Percentiles rank a stretch among this genome's conserved stretches.
Conservation (phyloP, 2,888 invertebrate species). For the Lacanobia wlatinum region DNA sequence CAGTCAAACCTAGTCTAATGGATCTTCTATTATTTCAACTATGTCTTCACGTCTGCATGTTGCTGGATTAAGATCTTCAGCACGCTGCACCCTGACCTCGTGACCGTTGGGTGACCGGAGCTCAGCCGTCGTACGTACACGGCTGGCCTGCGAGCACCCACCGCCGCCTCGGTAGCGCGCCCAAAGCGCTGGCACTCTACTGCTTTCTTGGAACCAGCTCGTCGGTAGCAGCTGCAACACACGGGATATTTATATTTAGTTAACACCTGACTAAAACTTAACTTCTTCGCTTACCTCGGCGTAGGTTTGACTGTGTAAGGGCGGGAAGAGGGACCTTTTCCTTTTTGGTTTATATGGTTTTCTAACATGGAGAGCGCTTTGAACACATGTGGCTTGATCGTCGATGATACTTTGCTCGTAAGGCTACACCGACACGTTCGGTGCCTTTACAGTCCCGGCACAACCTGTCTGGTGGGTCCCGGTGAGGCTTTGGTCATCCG, state of each 20-base stretch:
- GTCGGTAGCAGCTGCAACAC: slow-evolving; percentile 15
- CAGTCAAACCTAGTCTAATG: slow-evolving; percentile 28
- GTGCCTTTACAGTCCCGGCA: neutral
- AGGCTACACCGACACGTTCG: neutral
- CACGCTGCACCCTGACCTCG: slow-evolving; percentile 7
- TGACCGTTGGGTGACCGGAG: slow-evolving; percentile 6
- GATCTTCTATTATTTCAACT: slow-evolving; percentile 2
- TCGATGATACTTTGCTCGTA: slow-evolving; percentile 1
- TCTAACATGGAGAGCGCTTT: neutral
- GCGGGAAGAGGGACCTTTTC: slow-evolving; percentile 1
- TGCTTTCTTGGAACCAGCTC: slow-evolving; percentile 14
- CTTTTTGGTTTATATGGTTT: neutral
- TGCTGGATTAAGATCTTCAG: slow-evolving; percentile 9
- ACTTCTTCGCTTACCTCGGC: slow-evolving; percentile 2
- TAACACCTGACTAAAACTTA: too few species aligned
- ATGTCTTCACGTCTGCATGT: neutral
- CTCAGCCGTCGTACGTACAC: neutral
- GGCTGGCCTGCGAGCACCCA: neutral
- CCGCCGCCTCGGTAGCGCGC: neutral
- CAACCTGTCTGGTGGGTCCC: neutral
- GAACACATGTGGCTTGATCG: neutral
- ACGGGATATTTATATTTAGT: slow-evolving; percentile 2
- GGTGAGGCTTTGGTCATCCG: neutral
- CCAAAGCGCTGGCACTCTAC: neutral
- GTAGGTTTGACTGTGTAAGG: slow-evolving; percentile 43